A percentile compares a stretch with the other conserved stretches of the same genome.
phyloP scores from a whole-genome alignment of 1,140 invertebrate species.

The Monomorium pharaonis region DNA sequence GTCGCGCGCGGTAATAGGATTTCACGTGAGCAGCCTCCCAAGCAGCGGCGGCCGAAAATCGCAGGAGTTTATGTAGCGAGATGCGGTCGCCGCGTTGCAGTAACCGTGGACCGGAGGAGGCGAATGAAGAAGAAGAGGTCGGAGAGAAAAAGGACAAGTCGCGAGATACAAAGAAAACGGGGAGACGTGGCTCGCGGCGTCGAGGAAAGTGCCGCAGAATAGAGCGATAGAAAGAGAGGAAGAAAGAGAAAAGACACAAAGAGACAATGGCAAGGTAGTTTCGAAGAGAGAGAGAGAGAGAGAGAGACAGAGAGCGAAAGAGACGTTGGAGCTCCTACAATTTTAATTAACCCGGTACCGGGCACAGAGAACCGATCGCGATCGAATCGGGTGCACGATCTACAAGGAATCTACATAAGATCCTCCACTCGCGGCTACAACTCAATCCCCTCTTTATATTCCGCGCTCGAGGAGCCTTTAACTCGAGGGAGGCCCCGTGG shows the following conservation, averaged over 20 bases:
- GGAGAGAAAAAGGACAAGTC: slow-evolving; percentile 20
- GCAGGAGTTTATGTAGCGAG: slow-evolving; percentile 76
- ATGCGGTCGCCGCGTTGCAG: slow-evolving; percentile 50
- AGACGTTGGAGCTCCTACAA: slow-evolving; percentile 79
- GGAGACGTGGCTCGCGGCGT: slow-evolving; percentile 7
- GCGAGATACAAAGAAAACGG: slow-evolving; percentile 46
- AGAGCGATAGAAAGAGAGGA: neutral
- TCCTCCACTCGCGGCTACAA: slow-evolving; percentile 86
- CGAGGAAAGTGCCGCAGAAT: slow-evolving; percentile 47
- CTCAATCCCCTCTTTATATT: slow-evolving; percentile 84
- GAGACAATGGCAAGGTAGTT: neutral
- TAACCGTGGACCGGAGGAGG: slow-evolving; percentile 3
- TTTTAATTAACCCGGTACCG: slow-evolving; percentile 86
- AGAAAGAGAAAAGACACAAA: slow-evolving; percentile 28
- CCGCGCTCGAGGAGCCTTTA: slow-evolving; percentile 72
- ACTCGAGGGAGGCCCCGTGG: slow-evolving; percentile 50
- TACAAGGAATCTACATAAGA: slow-evolving; percentile 87
- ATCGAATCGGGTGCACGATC: slow-evolving; percentile 86
- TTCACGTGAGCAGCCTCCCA: slow-evolving; percentile 81
- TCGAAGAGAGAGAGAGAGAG: neutral
- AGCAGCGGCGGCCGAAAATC: slow-evolving; percentile 76
- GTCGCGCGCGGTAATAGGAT: slow-evolving; percentile 76
- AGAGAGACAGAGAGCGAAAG: slow-evolving; percentile 22
- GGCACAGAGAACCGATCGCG: slow-evolving; percentile 82
- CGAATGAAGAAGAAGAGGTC: neutral